Base-by-base conservation (phyloP, 2,797 vertebrate genomes). In the Pipistrellus pygmaeus region DNA sequence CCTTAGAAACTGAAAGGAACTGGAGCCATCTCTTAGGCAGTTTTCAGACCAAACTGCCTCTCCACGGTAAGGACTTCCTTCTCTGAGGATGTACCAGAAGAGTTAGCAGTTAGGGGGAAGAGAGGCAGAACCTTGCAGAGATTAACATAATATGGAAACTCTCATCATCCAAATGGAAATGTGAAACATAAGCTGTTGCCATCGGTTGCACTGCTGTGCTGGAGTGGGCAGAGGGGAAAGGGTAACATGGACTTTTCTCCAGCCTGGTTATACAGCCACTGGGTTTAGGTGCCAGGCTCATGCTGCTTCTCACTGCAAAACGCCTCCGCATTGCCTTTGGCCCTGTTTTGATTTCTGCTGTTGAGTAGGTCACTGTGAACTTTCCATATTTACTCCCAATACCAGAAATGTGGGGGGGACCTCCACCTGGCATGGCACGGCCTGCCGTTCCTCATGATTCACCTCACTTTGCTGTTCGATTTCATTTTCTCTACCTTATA, bases 201-300 rank as follows among this genome's bases (percentile, higher is more conserved):
- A 0, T 12, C 5, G 5, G 30, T 10, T 17, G 32, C 68, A 6
- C 1, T 1, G 62, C 1, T 17, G 64, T 30, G 3, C 15, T 18
- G 15, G 71, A 30, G 17, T 35, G 2, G 38, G 75, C 55, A 21
- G 11, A 64, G 30, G 51, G 38, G 13, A 30, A 6, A 44, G 35
- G 15, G 69, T 72, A 18, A 55, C 25, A 2, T 3, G 75, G 27
- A 38, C 41, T 68, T 25, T 77, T 77, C 32, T 25, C 85, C 71
- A 55, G 38, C 15, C 32, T 44, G 55, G 15, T 69, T 75, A 81
- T 23, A 30, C 69, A 80, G 41, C 6, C 6, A 35, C 27, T 57
- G 62, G n/a, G 41, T 8, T 46, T n/a, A 62, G 41, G 62, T 35
- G 21, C 69, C 69, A 66, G 51, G 35, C 18, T 95, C 73, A 10